Evolutionary conservation across 2,797 vertebrate species (phyloP), one percentile per base, ranked within the genome.

Genomic region (Phaenicophaeus curvirostris): DNA sequence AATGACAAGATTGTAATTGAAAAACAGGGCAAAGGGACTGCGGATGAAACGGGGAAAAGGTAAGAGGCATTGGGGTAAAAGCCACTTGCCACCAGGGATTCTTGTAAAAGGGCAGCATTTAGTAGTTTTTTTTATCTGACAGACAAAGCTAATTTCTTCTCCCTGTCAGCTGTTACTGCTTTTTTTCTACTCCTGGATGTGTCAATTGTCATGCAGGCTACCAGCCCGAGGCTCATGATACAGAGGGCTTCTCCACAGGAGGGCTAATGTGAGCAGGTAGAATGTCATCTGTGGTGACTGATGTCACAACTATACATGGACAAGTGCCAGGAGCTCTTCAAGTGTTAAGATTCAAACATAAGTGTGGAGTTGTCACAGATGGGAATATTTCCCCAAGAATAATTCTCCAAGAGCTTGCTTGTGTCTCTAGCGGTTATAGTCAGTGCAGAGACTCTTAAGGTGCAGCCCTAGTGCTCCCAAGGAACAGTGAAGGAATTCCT

Each of bases 1-100:
- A 99, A 99, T 68, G 99, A 99, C 98, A 99, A 99, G 98, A 99
- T 99, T 55, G 99, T 99, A 28, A 99, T 99, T 87, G 99, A 99
- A 97, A 99, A 99, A 96, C 99, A 99, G 97, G 99, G 99, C 95
- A 99, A 99, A 97, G 99, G 98, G 96, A 98, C 98, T 11, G 98
- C 99, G 1, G 99, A 99, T 69, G 99, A 99, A 73, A 98, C 99
- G 16, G 98, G 98, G 91, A 99, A 99, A 97, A 99, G 99, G 99
- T 99, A 96, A 98, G 98, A 62, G n/a, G 33, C 55, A 33, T 33
- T 51, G 66, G 48, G 8, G 50, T 79, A 31, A 85, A 87, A 87
- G 27, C 31, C 15, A 16, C 25, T 79, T 86, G 66, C n/a, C 51
- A 50, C 48, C 27, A 80, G 77, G 25, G 67, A 35, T 54, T 15